Percentiles rank a stretch among this genome's conserved stretches.
Conservation (phyloP, 2,797 vertebrate genomes). For the Pseudochirops corinnae region DNA sequence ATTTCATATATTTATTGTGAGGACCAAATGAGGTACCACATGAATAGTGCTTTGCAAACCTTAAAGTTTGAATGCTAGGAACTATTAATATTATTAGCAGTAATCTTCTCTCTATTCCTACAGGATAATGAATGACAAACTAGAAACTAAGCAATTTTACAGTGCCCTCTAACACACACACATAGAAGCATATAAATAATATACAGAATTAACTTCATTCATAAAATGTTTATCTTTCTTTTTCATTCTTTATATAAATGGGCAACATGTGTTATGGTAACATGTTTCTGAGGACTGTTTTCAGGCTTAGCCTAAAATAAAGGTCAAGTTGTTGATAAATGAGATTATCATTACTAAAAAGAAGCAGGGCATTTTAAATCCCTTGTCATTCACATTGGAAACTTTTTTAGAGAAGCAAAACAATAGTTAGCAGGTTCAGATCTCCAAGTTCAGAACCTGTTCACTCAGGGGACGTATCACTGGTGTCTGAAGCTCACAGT, state of each 20-base stretch:
- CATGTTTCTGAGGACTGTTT: constrained; percentile 3
- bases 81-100: background rate
- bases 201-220: background rate
- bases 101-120: background rate
- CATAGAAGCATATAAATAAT: background rate
- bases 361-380: background rate
- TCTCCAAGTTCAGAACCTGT: constrained; percentile 27
- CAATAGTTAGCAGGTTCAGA: background rate
- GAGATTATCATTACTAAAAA: background rate
- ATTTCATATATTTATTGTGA: background rate
- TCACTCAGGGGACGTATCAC: background rate
- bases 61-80: background rate
- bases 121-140: background rate
- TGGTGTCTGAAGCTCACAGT: constrained; percentile 36
- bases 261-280: background rate
- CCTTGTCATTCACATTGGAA: accelerated
- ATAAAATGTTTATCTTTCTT: accelerated
- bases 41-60: constrained; percentile 4
- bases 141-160: background rate
- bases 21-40: background rate
- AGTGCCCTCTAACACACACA: background rate
- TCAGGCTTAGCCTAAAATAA: background rate
- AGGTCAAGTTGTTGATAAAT: background rate
- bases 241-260: background rate
- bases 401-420: background rate